Base-by-base conservation (phyloP, 1,140 invertebrate species). In the Drosophila carrolli region DNA sequence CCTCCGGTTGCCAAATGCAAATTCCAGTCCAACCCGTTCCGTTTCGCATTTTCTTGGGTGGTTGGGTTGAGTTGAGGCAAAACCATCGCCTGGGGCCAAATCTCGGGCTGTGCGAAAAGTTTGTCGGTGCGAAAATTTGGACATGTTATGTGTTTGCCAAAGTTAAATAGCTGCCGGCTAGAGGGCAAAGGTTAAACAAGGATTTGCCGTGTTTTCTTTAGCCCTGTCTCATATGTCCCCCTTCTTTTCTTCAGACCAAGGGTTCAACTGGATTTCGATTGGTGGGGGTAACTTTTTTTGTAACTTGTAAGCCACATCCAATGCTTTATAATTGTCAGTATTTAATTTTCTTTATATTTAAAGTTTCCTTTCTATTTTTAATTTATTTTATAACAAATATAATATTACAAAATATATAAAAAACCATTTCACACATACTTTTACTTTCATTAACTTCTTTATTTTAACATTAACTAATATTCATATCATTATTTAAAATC, bases 61-160 rank as follows among this genome's bases (percentile, higher is more conserved):
- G 37, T 38, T 41, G 40, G 23, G 67, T 7, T 32, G 29, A 32
- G 50, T 68, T 37, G 47, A 38, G 29, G 7, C 37, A 19, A 38
- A 48, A 48, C 65, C 67, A 43, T 35, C 14, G 68, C 68, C 68
- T 37, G 41, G 53, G 68, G 68, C 68, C 5, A 32, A 46, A 40
- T 41, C 37, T 55, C 43, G 16, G 44, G 55, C 44, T 85, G 81
- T 84, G 81, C 81, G 77, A 84, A 84, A 84, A 84, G 76, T 81
- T 84, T 74, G 58, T 80, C 83, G 72, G 84, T 78, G 84, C 83
- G 79, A 88, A 88, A 89, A 88, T 88, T 88, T 88, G 83, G 83
- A 88, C 83, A 88, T 74, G 84, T 88, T 88, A 88, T 66, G 83
- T 88, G 83, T 88, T 88, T 89, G 83, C 83, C 79, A 83, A 88